These are phyloP conservation scores for Prolemur simus DNA, from an alignment of 2,113 vertebrate genomes.

Conservation along the genomic window DNA sequence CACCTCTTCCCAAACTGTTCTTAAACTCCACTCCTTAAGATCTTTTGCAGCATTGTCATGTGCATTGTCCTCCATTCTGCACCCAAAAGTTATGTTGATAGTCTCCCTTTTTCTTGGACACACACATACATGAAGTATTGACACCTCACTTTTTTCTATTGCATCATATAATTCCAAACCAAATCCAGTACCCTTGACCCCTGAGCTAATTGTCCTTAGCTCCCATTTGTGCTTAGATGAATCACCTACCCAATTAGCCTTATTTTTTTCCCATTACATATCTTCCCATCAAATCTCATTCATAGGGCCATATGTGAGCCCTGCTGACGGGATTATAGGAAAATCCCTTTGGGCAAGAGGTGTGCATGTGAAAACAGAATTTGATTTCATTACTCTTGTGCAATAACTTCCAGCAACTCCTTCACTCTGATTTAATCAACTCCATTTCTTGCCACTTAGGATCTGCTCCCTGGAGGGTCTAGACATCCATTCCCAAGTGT, in stretches of 20 bases:
- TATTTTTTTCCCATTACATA: neutral
- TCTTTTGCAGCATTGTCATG: neutral
- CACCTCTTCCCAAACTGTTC: neutral
- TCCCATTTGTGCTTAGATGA: neutral
- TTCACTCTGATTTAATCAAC: neutral
- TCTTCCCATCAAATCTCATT: neutral
- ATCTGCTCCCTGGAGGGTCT: neutral
- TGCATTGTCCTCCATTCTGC: neutral
- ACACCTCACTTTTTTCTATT: neutral
- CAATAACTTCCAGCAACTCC: neutral
- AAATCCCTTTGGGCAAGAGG: neutral
- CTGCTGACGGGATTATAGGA: neutral
- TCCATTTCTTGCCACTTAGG: neutral
- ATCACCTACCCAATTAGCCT: neutral
- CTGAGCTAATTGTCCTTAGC: neutral
- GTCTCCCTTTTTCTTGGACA: neutral
- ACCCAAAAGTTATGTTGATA: neutral
- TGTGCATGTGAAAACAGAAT: neutral
- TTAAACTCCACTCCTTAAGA: neutral
- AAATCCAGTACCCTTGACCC: neutral
- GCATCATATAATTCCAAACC: neutral
- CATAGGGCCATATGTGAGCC: too few species aligned
- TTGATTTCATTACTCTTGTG: neutral
- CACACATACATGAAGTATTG: neutral
- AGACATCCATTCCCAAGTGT: neutral